A percentile compares a stretch with the other conserved stretches of the same genome.
phyloP scores from a whole-genome alignment of 2,113 vertebrate species.

The Pseudopodoces humilis region DNA sequence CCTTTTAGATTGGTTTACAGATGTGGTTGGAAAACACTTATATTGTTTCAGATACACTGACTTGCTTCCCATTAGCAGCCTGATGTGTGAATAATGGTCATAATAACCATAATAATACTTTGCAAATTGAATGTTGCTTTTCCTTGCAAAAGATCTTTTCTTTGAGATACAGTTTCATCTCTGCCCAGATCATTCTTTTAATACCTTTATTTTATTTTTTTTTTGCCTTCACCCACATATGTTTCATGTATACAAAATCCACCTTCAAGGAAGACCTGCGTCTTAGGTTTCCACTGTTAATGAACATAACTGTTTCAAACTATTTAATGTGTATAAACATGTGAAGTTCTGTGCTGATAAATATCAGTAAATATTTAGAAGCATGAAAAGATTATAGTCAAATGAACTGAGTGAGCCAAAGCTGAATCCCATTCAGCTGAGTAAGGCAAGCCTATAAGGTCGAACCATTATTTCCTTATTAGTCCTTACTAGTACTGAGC shows the following conservation, averaged over 20 bases:
- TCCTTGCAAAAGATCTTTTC: constrained; percentile 27
- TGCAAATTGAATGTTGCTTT: constrained; percentile 16
- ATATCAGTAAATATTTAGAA: constrained; percentile 37
- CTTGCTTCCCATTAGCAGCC: constrained; percentile 3
- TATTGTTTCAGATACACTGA: not conserved
- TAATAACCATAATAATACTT: constrained; percentile 49
- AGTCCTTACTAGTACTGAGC: not conserved
- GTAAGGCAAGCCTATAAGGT: not conserved
- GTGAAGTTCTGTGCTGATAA: not conserved
- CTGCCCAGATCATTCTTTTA: not conserved
- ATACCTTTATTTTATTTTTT: not conserved
- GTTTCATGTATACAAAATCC: not conserved
- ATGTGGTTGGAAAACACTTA: constrained; percentile 55
- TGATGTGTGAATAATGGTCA: constrained; percentile 34
- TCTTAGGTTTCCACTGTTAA: not conserved
- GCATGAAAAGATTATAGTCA: not conserved
- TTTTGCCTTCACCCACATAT: not conserved
- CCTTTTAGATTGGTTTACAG: constrained; percentile 47
- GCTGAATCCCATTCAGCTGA: not conserved
- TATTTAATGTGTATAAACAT: not conserved
- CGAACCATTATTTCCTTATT: not conserved
- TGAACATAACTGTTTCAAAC: not conserved
- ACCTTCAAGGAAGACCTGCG: not conserved
- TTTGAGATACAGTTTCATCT: constrained; percentile 36
- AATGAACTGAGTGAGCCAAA: not conserved